phyloP scores from a whole-genome alignment of 2,113 vertebrate species.

The Micronisus gabar region DNA sequence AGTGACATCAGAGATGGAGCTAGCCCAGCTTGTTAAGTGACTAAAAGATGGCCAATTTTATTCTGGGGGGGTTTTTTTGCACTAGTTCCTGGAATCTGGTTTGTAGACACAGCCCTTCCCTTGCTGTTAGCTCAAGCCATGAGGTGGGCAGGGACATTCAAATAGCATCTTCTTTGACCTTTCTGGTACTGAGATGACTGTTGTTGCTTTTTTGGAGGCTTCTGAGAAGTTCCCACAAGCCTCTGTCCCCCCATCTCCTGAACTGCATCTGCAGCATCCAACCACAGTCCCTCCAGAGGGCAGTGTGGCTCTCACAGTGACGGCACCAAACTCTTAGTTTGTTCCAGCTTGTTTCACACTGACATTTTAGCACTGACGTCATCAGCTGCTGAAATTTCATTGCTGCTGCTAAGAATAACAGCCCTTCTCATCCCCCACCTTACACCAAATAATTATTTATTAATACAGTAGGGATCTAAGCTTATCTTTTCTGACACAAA shows the following conservation, averaged over 20 bases:
- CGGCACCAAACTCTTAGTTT: conserved; percentile 52
- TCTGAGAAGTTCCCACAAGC: not conserved
- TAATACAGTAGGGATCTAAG: conserved; percentile 17
- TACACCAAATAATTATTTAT: conserved; percentile 43
- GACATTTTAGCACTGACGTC: conserved; percentile 70
- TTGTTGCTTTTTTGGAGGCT: not conserved
- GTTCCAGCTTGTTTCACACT: conserved; percentile 69
- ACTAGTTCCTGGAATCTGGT: conserved; percentile 15
- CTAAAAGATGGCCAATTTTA: not conserved
- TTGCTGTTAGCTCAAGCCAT: not conserved
- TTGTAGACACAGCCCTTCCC: not conserved
- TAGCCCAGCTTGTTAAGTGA: not conserved
- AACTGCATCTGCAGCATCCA: conserved; percentile 37
- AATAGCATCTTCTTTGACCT: conserved; percentile 21
- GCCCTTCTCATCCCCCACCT: conserved; percentile 35
- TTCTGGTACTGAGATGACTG: not conserved
- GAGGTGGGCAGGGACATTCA: not conserved
- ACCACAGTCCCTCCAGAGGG: conserved; percentile 29
- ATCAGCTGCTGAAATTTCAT: conserved; percentile 66
- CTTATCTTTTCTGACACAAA: conserved; percentile 48
- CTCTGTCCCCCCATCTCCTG: not conserved
- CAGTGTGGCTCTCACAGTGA: conserved; percentile 47
- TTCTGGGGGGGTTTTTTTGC: not conserved
- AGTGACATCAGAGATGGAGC: conserved; percentile 32
- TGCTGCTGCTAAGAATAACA: conserved; percentile 70